Evolutionary conservation across 2,113 vertebrate species (phyloP), one percentile per base, ranked within the genome.

Genomic region (Anolis sagrei): DNA sequence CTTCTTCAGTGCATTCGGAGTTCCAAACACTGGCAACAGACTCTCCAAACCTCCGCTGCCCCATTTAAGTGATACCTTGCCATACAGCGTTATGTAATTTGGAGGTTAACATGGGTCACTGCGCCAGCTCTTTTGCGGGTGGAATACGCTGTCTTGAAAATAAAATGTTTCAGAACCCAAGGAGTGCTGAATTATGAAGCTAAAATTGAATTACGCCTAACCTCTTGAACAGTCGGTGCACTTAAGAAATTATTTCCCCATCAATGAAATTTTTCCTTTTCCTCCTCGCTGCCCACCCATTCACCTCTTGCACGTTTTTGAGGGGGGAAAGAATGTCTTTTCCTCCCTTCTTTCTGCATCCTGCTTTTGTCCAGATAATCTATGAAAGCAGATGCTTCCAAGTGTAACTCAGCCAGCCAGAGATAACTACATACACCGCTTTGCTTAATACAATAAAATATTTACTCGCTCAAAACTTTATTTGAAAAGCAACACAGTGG

Each of bases 391-490:
- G 51, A 23, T 78, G 79, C 66, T 88, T 79, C 54, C 68, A 75
- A 16, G n/a, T 76, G 4, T 2, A 76, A 49, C 48, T 79, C 61
- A 51, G 80, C 1, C 58, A 81, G 64, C 0, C 36, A 6, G 39
- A 90, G 66, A 16, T 7, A 68, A 36, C 34, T 14, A 36, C 86
- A 4, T 66, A 32, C 69, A 68, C 19, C 4, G 36, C 23, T 39
- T 87, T 69, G 39, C 87, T 89, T 84, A 89, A 32, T 79, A 49
- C 16, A 29, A 82, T 92, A 58, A 94, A 92, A 90, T 93, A 92
- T 92, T 93, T 90, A 91, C 64, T 34, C 3, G 29, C 91, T 81
- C 82, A 25, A 70, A 90, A 88, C n/a, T 76, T 90, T 74, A 21
- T 80, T 64, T 83, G 79, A 87, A 61, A 91, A 81, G 25, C 85